Evolutionary conservation across 1,140 invertebrate species (phyloP).

Genomic region (Saxidomus purpurata): DNA sequence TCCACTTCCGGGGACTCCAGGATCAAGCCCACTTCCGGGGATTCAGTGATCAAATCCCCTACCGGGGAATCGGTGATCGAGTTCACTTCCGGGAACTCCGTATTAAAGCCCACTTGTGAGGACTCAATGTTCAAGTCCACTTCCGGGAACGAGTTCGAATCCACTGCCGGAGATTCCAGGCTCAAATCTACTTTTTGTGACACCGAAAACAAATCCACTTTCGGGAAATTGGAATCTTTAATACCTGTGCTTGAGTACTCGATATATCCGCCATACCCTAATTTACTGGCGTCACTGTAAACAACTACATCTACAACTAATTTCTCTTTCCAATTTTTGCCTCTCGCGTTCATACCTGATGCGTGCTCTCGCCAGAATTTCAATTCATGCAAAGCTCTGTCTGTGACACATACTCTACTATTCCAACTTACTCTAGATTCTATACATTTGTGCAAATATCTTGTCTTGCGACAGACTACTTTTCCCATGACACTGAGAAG

Average conservation of each 20-base stretch:
- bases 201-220: background rate
- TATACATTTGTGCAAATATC: conserved; percentile 9
- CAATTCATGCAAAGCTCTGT: too few relatives aligned
- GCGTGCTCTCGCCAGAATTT: background rate
- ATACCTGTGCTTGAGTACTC: background rate
- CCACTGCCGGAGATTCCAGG: too few relatives aligned
- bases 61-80: too few relatives aligned
- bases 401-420: background rate
- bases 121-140: background rate
- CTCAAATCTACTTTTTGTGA: too few relatives aligned
- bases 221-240: background rate
- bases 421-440: background rate
- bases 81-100: background rate
- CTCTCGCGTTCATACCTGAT: background rate
- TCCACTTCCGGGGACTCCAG: background rate
- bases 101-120: background rate
- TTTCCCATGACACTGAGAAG: background rate
- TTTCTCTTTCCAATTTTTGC: background rate
- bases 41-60: too few relatives aligned
- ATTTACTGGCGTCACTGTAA: background rate
- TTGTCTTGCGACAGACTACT: background rate
- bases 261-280: too few relatives aligned
- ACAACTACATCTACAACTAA: background rate
- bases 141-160: background rate
- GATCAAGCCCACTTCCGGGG: too few relatives aligned